Evolutionary conservation across 2,888 invertebrate genomes (phyloP).

Genomic region (Ophioninae sp.): DNA sequence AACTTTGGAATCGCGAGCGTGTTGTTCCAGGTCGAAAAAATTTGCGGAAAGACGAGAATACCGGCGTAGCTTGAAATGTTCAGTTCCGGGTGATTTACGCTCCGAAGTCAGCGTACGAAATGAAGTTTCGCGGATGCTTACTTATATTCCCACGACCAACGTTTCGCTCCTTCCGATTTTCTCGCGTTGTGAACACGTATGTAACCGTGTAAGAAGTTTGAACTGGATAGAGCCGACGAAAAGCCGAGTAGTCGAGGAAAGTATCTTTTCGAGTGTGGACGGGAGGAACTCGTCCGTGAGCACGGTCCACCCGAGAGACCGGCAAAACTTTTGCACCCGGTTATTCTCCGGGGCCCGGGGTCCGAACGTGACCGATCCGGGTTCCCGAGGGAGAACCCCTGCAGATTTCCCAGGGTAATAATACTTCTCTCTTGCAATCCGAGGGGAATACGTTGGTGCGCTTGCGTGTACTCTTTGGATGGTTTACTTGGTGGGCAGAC

Average conservation of each 20-base stretch:
- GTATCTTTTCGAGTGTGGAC: slow-evolving; percentile 50
- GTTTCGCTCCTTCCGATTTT: slow-evolving; percentile 25
- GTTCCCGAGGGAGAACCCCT: slow-evolving; percentile 81
- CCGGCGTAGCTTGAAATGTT: slow-evolving; percentile 49
- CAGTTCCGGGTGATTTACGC: slow-evolving; percentile 61
- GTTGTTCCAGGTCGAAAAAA: slow-evolving; percentile 12
- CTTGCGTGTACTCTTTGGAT: slow-evolving; percentile 12
- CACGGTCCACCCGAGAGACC: slow-evolving; percentile 58
- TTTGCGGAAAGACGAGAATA: slow-evolving; percentile 8
- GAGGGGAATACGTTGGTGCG: slow-evolving; percentile 23
- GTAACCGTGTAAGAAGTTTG: slow-evolving; percentile 23
- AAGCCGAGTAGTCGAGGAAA: slow-evolving; percentile 45
- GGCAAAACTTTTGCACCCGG: slow-evolving; percentile 72
- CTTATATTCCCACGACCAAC: slow-evolving; percentile 56
- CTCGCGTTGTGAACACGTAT: slow-evolving; percentile 24
- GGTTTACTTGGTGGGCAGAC: slow-evolving; percentile 1
- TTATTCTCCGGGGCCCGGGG: slow-evolving; percentile 69
- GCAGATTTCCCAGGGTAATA: slow-evolving; percentile 84
- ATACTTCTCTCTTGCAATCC: slow-evolving; percentile 82
- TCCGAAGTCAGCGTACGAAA: slow-evolving; percentile 46
- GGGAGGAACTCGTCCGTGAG: slow-evolving; percentile 35
- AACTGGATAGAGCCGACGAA: slow-evolving; percentile 54
- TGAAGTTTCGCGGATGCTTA: slow-evolving; percentile 61
- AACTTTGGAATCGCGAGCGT: background rate
- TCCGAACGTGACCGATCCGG: slow-evolving; percentile 83